Conservation (phyloP, 1,140 invertebrate genomes). For the Helicoverpa armigera region DNA sequence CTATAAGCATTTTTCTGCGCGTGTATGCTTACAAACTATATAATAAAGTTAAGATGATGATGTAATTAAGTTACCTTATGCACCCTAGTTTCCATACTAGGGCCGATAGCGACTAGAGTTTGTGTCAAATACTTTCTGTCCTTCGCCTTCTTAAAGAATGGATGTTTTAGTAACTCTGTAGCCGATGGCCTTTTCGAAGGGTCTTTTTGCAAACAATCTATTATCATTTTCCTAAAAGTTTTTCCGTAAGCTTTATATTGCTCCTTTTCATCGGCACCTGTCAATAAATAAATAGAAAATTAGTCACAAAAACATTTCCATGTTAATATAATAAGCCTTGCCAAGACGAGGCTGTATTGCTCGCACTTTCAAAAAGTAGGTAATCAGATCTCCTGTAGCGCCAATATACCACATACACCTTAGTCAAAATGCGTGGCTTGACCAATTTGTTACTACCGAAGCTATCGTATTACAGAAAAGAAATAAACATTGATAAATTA, state of each 20-base stretch:
- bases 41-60: neutral
- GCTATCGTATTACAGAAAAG: no score
- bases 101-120: slow-evolving; percentile 95
- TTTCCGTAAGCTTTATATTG: slow-evolving; percentile 99
- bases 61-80: slow-evolving; percentile 89
- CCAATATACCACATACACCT: no score
- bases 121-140: slow-evolving; percentile 98
- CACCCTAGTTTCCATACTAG: slow-evolving; percentile 94
- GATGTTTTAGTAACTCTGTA: slow-evolving; percentile 98
- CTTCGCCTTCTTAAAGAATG: slow-evolving; percentile 99
- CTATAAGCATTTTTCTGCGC: neutral
- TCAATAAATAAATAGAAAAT: slow-evolving; percentile 50
- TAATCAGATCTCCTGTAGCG: no score
- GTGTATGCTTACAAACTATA: neutral
- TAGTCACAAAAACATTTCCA: neutral
- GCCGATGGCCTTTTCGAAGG: slow-evolving; percentile 97
- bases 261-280: slow-evolving; percentile 96
- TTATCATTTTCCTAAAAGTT: slow-evolving; percentile 98
- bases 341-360: no score
- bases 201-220: slow-evolving; percentile 98
- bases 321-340: no score
- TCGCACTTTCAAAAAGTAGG: no score
- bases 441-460: no score
- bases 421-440: no score
- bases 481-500: no score